Evolutionary conservation across 2,113 vertebrate species (phyloP), one percentile per base, ranked within the genome.

Genomic region (Tetraodon nigroviridis): DNA sequence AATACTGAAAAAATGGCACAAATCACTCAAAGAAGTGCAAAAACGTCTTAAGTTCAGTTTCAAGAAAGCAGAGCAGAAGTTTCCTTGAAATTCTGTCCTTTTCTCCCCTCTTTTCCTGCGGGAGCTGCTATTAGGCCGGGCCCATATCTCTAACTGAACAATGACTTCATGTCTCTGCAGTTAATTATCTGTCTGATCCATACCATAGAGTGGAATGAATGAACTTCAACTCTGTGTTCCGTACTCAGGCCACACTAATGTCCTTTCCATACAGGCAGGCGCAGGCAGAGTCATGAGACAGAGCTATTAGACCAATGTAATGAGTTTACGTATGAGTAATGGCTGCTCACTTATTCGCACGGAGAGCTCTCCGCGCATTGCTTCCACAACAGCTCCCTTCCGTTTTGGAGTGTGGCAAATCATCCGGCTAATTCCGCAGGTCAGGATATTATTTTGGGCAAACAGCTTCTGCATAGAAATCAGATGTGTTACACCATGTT

Each of bases 141-240:
- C 15, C 68, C 70, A 66, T 72, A 75, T 79, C 80, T 78, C 75
- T 6, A 50, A 61, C 83, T 81, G 79, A 86, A 78, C 81, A 82
- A 83, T 82, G 81, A 80, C 86, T 73, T 70, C 69, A 77, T 67
- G 76, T 83, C 82, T 55, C 63, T 61, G 55, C 67, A 83, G 78
- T 82, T 86, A 83, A 83, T 86, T 83, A 86, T 81, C 75, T 83
- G 80, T 65, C 83, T 76, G 81, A 82, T 83, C 81, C 64, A 83
- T 76, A 82, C 76, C 81, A 83, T 79, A 48, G 71, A 69, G 64
- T 61, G 61, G 77, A 80, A 85, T 71, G 76, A 85, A 86, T 84
- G 75, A 74, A 82, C 82, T 84, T 22, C 54, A 61, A 3, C 29
- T 10, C 71, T 45, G 55, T 47, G 73, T 64, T 73, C 76, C 78